Conservation (phyloP, 2,797 vertebrate species). For the Lepidocolaptes lacrymiger region DNA sequence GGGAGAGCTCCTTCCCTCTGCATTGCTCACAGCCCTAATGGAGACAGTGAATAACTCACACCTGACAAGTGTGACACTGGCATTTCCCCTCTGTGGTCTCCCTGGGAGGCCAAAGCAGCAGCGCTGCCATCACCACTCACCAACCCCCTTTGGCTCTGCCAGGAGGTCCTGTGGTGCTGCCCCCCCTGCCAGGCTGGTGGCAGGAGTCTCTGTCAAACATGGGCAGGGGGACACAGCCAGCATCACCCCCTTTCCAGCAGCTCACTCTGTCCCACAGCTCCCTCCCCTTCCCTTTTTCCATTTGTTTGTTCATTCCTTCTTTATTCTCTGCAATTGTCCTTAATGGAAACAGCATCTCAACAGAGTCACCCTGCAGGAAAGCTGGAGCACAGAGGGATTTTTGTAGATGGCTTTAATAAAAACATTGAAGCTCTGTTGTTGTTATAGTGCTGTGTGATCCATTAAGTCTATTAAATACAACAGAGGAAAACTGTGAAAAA, state of each 20-base stretch:
- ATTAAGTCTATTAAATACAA: conserved; percentile 71
- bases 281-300: neutral
- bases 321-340: conserved; percentile 54
- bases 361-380: conserved; percentile 61
- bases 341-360: conserved; percentile 65
- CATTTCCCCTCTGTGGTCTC: neutral
- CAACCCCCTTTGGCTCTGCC: neutral
- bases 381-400: conserved; percentile 58
- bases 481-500: conserved; percentile 62
- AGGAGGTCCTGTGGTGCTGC: neutral
- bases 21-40: neutral
- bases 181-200: neutral
- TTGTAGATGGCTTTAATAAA: conserved; percentile 74
- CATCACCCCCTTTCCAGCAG: neutral
- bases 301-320: conserved; percentile 49
- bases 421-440: conserved; percentile 69
- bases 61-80: neutral
- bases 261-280: neutral
- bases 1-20: neutral
- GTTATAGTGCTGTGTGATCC: conserved; percentile 70
- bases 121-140: neutral
- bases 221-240: neutral
- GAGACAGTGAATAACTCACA: neutral
- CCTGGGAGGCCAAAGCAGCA: neutral
- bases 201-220: rapidly evolving